phyloP scores from a whole-genome alignment of 2,888 invertebrate species.

The Yponomeuta sedellus region DNA sequence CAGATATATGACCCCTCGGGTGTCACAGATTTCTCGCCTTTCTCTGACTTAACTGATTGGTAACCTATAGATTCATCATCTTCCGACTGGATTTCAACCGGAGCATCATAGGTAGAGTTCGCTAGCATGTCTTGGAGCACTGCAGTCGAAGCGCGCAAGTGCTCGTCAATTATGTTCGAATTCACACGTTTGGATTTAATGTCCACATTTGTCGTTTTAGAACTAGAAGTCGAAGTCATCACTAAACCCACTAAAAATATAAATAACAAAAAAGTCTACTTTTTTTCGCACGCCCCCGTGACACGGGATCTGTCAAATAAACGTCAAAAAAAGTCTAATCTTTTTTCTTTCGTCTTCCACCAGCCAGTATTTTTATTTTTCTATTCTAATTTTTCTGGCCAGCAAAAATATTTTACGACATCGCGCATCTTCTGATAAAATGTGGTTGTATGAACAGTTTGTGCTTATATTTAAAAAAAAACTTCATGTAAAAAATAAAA shows the following conservation, averaged over 20 bases:
- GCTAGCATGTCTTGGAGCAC: conserved; percentile 39
- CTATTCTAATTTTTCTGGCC: neutral
- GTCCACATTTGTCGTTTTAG: conserved; percentile 18
- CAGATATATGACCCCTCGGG: conserved; percentile 38
- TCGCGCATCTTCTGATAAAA: neutral
- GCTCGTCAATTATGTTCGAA: conserved; percentile 38
- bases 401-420: neutral
- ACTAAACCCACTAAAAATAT: neutral
- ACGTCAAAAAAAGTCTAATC: neutral
- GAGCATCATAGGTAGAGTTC: neutral
- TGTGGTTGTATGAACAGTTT: conserved; percentile 7
- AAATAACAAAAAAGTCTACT: conserved; percentile 1
- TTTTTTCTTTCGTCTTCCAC: neutral
- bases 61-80: neutral
- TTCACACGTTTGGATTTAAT: conserved; percentile 38
- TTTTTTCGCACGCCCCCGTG: neutral
- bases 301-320: neutral
- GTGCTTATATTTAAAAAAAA: neutral
- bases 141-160: conserved; percentile 40
- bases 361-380: neutral
- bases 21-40: neutral
- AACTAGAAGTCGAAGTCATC: neutral
- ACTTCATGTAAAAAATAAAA: too few species aligned
- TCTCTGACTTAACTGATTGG: neutral
- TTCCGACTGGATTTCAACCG: neutral